Percentiles rank a stretch among this genome's conserved stretches.
These are phyloP conservation scores for Parasteatoda lunata DNA, from an alignment of 2,888 invertebrate genomes.

Conservation along the genomic window DNA sequence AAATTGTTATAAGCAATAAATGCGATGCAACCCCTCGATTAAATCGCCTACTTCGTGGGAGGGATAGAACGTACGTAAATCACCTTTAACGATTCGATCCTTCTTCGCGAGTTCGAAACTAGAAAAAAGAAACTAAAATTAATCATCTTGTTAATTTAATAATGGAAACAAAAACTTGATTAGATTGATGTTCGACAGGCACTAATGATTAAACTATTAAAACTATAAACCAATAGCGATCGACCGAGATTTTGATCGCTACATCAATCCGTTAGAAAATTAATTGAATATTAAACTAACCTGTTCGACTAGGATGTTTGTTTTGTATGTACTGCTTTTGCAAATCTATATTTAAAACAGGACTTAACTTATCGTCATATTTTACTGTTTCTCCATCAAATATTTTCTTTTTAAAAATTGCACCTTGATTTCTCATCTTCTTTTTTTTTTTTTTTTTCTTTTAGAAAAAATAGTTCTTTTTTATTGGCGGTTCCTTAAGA, in stretches of 20 bases:
- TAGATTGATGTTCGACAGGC: constrained; percentile 44
- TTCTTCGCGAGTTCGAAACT: constrained; percentile 25
- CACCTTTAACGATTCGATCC: constrained; percentile 43
- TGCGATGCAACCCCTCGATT: constrained; percentile 23
- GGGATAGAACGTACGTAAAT: constrained; percentile 43
- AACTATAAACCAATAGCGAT: constrained; percentile 21
- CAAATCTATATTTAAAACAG: no score
- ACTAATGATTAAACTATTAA: constrained; percentile 48
- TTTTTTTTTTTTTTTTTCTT: no score
- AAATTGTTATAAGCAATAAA: constrained; percentile 13
- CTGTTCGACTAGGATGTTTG: constrained; percentile 45
- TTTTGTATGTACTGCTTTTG: constrained; percentile 54
- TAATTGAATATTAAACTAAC: constrained; percentile 45
- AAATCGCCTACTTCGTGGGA: constrained; percentile 46
- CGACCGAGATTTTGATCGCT: constrained; percentile 53
- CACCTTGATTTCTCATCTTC: no score
- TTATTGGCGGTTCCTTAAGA: no score
- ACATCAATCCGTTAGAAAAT: constrained; percentile 46
- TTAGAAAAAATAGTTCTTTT: no score
- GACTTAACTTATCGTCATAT: no score
- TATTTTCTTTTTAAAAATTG: no score
- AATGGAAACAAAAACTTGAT: constrained; percentile 20
- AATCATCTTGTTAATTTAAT: constrained; percentile 9
- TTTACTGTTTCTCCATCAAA: no score
- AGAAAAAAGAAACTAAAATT: background rate